A percentile compares a stretch with the other conserved stretches of the same genome.
phyloP scores from a whole-genome alignment of 2,797 vertebrate genomes.

The Chaunax sp. region DNA sequence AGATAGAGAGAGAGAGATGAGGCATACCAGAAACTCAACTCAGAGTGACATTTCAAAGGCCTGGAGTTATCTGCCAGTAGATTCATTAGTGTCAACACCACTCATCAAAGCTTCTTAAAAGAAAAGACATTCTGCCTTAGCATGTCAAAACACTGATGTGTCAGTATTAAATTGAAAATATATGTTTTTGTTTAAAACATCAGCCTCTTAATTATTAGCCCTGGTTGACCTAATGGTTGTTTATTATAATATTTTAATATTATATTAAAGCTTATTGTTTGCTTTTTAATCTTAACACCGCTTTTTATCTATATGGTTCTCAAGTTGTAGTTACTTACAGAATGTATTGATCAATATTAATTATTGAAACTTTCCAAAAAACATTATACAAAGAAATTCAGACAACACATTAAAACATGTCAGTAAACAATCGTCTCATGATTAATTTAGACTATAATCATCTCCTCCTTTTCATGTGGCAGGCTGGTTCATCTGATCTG shows the following conservation, averaged over 20 bases:
- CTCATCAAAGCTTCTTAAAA: conserved; percentile 61
- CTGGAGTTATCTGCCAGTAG: conserved; percentile 70
- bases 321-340: not conserved
- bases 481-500: conserved; percentile 19
- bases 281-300: no score
- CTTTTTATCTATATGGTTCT: not conserved
- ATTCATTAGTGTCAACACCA: conserved; percentile 81
- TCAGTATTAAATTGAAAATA: conserved; percentile 47
- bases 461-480: not conserved
- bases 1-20: conserved; percentile 41
- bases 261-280: not conserved
- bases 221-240: not conserved
- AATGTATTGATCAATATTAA: not conserved
- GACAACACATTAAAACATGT: not conserved
- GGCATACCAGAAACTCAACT: conserved; percentile 69
- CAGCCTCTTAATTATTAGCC: not conserved
- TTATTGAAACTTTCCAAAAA: not conserved
- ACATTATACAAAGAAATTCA: not conserved
- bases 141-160: conserved; percentile 65
- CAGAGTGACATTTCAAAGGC: conserved; percentile 81
- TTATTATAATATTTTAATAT: no score
- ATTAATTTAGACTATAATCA: conserved; percentile 17
- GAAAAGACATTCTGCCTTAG: conserved; percentile 65
- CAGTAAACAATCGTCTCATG: conserved; percentile 3
- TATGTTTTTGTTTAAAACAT: conserved; percentile 11